phyloP scores from a whole-genome alignment of 2,888 invertebrate species.

The Bombyx huttoni region DNA sequence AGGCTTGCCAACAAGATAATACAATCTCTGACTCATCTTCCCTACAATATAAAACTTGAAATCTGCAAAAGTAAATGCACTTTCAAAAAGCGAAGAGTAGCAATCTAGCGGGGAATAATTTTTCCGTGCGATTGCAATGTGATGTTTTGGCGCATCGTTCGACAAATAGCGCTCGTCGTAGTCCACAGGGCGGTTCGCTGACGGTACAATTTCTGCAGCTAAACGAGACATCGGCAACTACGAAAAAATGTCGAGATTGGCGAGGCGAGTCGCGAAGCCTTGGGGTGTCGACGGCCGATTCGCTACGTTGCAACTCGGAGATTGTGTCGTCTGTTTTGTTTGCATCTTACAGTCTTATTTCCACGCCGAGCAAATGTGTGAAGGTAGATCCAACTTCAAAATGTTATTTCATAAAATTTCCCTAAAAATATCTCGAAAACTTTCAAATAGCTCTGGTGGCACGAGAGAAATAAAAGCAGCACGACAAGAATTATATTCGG shows the following conservation, averaged over 20 bases:
- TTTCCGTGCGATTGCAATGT: slow-evolving; percentile 63
- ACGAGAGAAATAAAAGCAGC: slow-evolving; percentile 16
- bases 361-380: slow-evolving; percentile 50
- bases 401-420: slow-evolving; percentile 40
- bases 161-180: slow-evolving; percentile 58
- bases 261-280: slow-evolving; percentile 46
- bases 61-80: slow-evolving; percentile 51
- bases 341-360: slow-evolving; percentile 65
- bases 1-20: slow-evolving; percentile 66
- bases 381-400: slow-evolving; percentile 45
- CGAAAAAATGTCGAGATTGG: slow-evolving; percentile 64
- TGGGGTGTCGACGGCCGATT: slow-evolving; percentile 57
- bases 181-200: slow-evolving; percentile 59
- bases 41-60: slow-evolving; percentile 51
- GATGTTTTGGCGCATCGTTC: slow-evolving; percentile 69
- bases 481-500: slow-evolving; percentile 20
- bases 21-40: slow-evolving; percentile 53
- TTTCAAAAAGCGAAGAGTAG: slow-evolving; percentile 56
- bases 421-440: slow-evolving; percentile 25
- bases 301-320: slow-evolving; percentile 62
- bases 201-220: slow-evolving; percentile 52
- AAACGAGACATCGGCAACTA: slow-evolving; percentile 31
- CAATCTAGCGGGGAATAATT: slow-evolving; percentile 61
- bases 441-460: slow-evolving; percentile 14
- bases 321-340: slow-evolving; percentile 65